These are phyloP conservation scores for Typhlomys cinereus DNA, from an alignment of 2,113 vertebrate genomes.

Conservation along the genomic window DNA sequence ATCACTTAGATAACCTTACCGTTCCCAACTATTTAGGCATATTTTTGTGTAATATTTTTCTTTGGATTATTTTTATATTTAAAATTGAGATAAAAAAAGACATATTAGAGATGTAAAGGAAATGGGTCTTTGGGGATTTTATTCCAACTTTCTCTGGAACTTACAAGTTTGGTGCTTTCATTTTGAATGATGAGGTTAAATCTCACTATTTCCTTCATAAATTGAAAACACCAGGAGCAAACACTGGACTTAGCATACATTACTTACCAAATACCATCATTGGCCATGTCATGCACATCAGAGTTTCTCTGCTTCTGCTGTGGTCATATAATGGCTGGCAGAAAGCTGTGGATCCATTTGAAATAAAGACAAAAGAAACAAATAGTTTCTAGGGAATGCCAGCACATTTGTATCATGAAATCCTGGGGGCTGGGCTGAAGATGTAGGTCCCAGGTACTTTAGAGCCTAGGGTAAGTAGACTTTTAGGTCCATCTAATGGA, in stretches of 20 bases:
- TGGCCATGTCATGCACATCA: too few relatives aligned
- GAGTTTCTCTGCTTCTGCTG: neutral
- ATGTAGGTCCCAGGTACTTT: neutral
- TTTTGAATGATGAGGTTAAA: too few relatives aligned
- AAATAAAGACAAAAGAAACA: neutral
- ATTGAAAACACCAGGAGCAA: too few relatives aligned
- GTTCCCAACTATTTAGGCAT: too few relatives aligned
- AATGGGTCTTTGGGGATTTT: too few relatives aligned
- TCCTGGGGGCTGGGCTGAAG: neutral
- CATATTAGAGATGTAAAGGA: neutral
- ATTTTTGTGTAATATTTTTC: too few relatives aligned
- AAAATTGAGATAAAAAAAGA: too few relatives aligned
- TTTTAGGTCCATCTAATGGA: neutral
- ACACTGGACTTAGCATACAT: neutral
- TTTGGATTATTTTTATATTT: too few relatives aligned
- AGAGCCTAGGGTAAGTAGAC: neutral
- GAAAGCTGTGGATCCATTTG: neutral
- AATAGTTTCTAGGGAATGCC: neutral
- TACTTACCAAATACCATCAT: accelerated
- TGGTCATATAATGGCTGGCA: neutral
- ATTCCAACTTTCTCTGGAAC: neutral
- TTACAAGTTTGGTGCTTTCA: neutral
- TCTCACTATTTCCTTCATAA: too few relatives aligned
- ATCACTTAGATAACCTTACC: too few relatives aligned
- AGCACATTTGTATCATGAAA: neutral